Base-by-base conservation (phyloP, 2,797 vertebrate species). In the Rhabdophis nuchalis region DNA sequence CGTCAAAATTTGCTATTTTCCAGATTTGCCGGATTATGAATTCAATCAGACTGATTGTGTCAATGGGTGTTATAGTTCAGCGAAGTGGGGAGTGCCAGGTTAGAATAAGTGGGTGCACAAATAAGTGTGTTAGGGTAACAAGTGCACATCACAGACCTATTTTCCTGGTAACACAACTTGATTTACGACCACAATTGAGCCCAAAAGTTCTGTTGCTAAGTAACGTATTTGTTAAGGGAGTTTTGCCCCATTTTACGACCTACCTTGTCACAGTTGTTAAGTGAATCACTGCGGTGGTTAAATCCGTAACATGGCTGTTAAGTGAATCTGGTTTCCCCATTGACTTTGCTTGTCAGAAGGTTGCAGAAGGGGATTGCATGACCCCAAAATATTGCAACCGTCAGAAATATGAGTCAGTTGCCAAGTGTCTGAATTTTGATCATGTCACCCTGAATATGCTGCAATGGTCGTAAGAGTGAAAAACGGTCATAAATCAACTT, bases 391-490 rank as follows among this genome's bases (percentile, higher is more conserved):
- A 72, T 36, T 16, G 32, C 64, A 36, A 72, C 64, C 2, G 32
- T 72, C 64, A 72, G 36, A 72, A 72, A 36, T 72, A 72, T 72
- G n/a, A 72, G n/a, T 72, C n/a, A 32, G 2, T 72, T 72, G 32
- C 64, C n/a, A 32, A 68, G n/a, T 68, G 64, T 68, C n/a, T 32
- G 32, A 36, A 72, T 72, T 72, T 72, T 2, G 6, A 72, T 36
- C 7, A 0, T 3, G 6, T 36, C n/a, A 20, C 64, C 1, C 0
- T 8, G n/a, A 16, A 16, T 1, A 8, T 72, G 64, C 2, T 36
- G n/a, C 64, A 36, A 36, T 36, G 64, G n/a, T 72, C 32, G 0
- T 36, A 9, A 36, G 64, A 72, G 32, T 36, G 64, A 13, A 20
- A 72, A 72, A 72, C 2, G 32, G 6, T 9, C 32, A 9, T 7